Base-by-base conservation (phyloP, 2,113 vertebrate species). In the Uria lomvia region DNA sequence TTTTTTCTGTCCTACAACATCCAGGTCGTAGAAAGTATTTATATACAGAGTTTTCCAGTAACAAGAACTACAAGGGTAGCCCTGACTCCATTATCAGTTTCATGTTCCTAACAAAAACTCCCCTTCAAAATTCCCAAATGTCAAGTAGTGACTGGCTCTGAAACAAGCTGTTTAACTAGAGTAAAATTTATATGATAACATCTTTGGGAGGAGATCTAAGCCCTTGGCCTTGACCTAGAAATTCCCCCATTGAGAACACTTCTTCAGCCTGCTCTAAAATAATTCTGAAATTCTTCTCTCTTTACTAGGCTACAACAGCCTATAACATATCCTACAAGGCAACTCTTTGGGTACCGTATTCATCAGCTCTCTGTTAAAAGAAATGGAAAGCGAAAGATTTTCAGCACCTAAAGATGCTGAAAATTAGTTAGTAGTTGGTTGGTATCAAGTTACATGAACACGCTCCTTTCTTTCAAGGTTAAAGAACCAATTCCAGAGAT, bases 401-500 rank as follows among this genome's bases (percentile, higher is more conserved):
- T 71, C 21, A 73, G 19, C 3, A 50, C 5, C 21, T 34, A 24
- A 21, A 43, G 3, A 40, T 40, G 40, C 40, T 40, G 40, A 40
- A 40, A 40, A 40, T 40, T 40, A 55, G 11, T 30, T 17, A 34
- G 1, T 7, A 47, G 2, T 29, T n/a, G 15, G 4, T 1, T 42
- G 0, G 6, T 22, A 58, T 13, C 2, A 43, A 30, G 23, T 15
- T 32, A 38, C 12, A 24, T 1, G 2, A 49, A 82, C 8, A 38
- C 0, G 2, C 2, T 26, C 4, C 2, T 72, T 84, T 55, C 8
- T 78, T 63, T 50, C 12, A n/a, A 72, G 2, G 6, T 5, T 71
- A 38, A 45, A 42, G 9, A n/a, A 15, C 1, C 2, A 49, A 2
- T 13, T n/a, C 12, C 1, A 29, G 4, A 38, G 3, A 3, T 34